Evolutionary conservation across 2,113 vertebrate genomes (phyloP).

Genomic region (Amblyornis subalaris): DNA sequence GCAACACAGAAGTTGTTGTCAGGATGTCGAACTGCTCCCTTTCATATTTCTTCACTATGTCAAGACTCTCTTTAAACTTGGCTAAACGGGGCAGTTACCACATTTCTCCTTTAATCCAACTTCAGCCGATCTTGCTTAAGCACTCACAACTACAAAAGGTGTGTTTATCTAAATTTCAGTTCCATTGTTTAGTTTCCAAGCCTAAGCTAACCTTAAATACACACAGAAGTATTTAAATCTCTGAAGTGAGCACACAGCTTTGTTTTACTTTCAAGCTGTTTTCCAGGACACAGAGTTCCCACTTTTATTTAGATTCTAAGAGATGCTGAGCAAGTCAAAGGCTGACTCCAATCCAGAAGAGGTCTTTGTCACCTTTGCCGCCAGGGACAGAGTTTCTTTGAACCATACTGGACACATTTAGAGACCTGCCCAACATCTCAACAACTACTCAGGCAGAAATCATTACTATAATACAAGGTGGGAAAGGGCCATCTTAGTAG

Average conservation of each 20-base stretch:
- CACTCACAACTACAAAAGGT: neutral
- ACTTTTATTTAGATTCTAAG: neutral
- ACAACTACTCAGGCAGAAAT: neutral
- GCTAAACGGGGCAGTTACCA: neutral
- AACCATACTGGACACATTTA: neutral
- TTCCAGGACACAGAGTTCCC: neutral
- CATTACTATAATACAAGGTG: neutral
- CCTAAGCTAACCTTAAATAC: neutral
- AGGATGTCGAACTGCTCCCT: conserved; percentile 26
- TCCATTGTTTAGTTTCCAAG: neutral
- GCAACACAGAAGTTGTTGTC: conserved; percentile 41
- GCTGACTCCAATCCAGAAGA: neutral
- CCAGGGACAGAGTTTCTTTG: neutral
- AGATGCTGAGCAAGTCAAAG: neutral
- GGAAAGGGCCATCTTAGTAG: neutral
- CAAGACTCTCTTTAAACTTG: conserved; percentile 21
- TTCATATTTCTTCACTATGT: conserved; percentile 37
- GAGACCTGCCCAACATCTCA: neutral
- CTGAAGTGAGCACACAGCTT: neutral
- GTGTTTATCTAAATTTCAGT: neutral
- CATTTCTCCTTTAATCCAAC: neutral
- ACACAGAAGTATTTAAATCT: neutral
- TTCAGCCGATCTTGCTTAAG: neutral
- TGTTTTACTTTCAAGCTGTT: neutral
- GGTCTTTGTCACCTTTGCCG: neutral